Evolutionary conservation across 2,113 vertebrate species (phyloP), one percentile per base, ranked within the genome.

Genomic region (Campylomormyrus numenius): DNA sequence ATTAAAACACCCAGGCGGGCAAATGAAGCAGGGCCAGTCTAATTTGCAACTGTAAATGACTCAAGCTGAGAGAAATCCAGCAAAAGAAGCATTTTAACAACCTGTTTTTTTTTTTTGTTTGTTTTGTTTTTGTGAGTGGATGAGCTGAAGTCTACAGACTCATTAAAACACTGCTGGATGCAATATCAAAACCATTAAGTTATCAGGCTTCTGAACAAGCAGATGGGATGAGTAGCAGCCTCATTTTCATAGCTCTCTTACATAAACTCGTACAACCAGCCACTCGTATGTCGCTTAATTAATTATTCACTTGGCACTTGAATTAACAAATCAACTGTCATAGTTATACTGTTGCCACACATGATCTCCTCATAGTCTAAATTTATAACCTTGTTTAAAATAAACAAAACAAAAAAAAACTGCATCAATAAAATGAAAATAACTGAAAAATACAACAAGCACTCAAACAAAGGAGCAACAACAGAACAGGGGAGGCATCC

Each of bases 391-490:
- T 77, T 42, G 8, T 31, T 70, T 70, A 31, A 70, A 66, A 66
- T 66, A 66, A 66, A 66, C n/a, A 27, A 66, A 10, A 66, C 62
- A 19, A 39, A 39, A 77, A 77, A 74, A 39, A 77, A 5, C 9
- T 74, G 66, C 15, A 77, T 39, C 15, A 39, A n/a, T 39, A 39
- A 80, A 80, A 13, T 19, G 1, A 42, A 19, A 80, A 80, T 42
- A 42, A 80, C 35, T 42, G 1, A 19, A 80, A 80, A 42, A 35
- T 80, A 39, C 6, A 77, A 39, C 35, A 19, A 42, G 39, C 15
- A 80, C 35, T 80, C 83, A 49, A 45, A 85, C 83, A 85, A 45
- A 85, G 45, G n/a, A n/a, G 21, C 42, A 85, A 85, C 83, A 85
- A 85, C 46, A 85, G 45, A 85, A 49, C 3, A 45, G 10, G 31